Conservation (phyloP, 2,888 invertebrate species). For the Heliconius aoede region DNA sequence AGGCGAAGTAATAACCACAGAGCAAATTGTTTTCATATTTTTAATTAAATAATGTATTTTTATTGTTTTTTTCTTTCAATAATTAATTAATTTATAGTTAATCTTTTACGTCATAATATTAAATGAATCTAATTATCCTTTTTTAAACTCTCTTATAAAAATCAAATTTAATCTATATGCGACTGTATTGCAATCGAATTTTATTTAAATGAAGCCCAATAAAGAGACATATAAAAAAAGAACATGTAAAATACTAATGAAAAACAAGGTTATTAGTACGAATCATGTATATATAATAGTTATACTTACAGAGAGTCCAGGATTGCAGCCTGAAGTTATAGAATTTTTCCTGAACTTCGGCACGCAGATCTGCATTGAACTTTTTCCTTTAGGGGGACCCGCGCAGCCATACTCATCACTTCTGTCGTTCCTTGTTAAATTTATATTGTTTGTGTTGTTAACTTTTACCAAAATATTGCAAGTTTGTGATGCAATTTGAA, state of each 20-base stretch:
- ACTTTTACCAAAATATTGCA: conserved; percentile 90
- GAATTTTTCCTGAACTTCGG: conserved; percentile 81
- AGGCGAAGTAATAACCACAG: background rate
- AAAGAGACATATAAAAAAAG: background rate
- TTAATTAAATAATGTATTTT: background rate
- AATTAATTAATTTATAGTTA: no score
- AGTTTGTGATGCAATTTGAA: conserved; percentile 91
- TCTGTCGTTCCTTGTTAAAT: conserved; percentile 85
- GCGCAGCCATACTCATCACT: conserved; percentile 85
- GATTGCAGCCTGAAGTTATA: conserved; percentile 81
- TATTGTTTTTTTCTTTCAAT: no score
- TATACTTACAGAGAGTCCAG: conserved; percentile 84
- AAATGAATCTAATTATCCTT: no score
- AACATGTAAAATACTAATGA: background rate
- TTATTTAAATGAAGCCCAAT: background rate
- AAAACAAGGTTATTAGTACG: background rate
- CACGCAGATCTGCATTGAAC: conserved; percentile 83
- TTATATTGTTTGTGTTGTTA: conserved; percentile 89
- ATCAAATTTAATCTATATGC: no score
- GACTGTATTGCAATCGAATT: no score
- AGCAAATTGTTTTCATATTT: background rate
- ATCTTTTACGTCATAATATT: background rate
- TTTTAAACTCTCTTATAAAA: background rate
- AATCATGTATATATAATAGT: background rate
- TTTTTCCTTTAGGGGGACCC: conserved; percentile 71